phyloP scores from a whole-genome alignment of 2,888 invertebrate genomes.

The Thereva nobilitata region DNA sequence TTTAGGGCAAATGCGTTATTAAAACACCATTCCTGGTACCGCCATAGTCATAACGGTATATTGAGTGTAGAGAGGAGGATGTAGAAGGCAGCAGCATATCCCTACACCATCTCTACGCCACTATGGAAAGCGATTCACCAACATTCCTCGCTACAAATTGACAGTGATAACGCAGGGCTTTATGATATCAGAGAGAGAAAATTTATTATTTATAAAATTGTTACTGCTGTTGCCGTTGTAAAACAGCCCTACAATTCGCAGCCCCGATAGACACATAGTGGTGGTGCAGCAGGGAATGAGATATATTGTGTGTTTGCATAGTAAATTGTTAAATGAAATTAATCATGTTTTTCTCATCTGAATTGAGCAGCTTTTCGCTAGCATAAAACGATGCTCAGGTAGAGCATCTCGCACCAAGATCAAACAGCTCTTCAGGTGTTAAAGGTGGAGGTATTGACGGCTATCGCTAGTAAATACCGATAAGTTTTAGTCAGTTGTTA shows the following conservation, averaged over 20 bases:
- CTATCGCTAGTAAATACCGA: too few relatives aligned
- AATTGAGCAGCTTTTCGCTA: too few relatives aligned
- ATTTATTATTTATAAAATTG: slow-evolving; percentile 34
- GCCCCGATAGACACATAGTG: too few relatives aligned
- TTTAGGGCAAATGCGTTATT: slow-evolving; percentile 34
- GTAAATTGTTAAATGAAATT: background rate
- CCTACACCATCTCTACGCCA: slow-evolving; percentile 8
- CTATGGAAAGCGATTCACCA: slow-evolving; percentile 20
- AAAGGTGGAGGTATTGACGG: too few relatives aligned
- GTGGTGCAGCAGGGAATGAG: too few relatives aligned
- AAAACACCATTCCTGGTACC: slow-evolving; percentile 16
- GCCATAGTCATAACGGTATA: slow-evolving; percentile 9
- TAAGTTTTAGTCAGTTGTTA: too few relatives aligned
- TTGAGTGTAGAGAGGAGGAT: background rate
- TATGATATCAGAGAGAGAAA: slow-evolving; percentile 24
- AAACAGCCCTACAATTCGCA: background rate
- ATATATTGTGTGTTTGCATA: slow-evolving; percentile 9
- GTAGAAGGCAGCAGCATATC: slow-evolving; percentile 10
- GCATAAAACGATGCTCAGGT: too few relatives aligned
- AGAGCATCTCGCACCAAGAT: too few relatives aligned
- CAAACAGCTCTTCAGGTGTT: too few relatives aligned
- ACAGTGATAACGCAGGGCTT: slow-evolving; percentile 28
- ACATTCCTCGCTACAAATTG: slow-evolving; percentile 31
- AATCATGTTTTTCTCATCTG: too few relatives aligned
- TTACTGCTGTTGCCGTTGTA: slow-evolving; percentile 6